A percentile compares a stretch with the other conserved stretches of the same genome.
Evolutionary conservation across 2,888 invertebrate genomes (phyloP).

Genomic region (Byasa hedistus): DNA sequence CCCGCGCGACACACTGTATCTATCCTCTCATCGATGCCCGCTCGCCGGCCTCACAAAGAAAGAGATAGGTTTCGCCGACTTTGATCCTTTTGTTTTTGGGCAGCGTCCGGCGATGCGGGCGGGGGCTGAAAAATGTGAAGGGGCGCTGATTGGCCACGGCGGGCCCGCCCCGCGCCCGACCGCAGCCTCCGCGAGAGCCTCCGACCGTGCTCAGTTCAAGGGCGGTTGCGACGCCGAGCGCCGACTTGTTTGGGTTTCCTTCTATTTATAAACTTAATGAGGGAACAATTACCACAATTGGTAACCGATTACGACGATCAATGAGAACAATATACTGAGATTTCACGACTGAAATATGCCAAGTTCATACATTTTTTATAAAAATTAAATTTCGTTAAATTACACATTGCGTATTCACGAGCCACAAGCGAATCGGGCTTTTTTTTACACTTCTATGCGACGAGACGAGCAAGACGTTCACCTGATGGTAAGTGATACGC

Average conservation of each 20-base stretch:
- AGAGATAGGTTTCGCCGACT: constrained; percentile 80
- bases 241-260: constrained; percentile 65
- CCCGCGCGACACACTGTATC: constrained; percentile 79
- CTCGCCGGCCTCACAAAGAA: constrained; percentile 77
- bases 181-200: constrained; percentile 50
- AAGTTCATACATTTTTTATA: constrained; percentile 19
- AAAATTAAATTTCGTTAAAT: constrained; percentile 5
- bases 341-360: constrained; percentile 36
- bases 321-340: constrained; percentile 37
- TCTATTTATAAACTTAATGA: constrained; percentile 37
- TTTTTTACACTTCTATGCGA: no score
- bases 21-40: constrained; percentile 79
- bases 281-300: constrained; percentile 31
- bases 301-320: constrained; percentile 33
- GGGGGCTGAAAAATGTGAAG: constrained; percentile 78
- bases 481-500: no score
- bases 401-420: constrained; percentile 25
- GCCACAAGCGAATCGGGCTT: constrained; percentile 10
- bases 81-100: constrained; percentile 81
- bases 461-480: no score
- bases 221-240: constrained; percentile 68
- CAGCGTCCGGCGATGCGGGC: constrained; percentile 79
- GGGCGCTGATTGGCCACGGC: constrained; percentile 75
- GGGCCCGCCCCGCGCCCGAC: constrained; percentile 62
- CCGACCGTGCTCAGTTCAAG: constrained; percentile 67